phyloP scores from a whole-genome alignment of 2,888 invertebrate genomes.

The Anorthoa munda region DNA sequence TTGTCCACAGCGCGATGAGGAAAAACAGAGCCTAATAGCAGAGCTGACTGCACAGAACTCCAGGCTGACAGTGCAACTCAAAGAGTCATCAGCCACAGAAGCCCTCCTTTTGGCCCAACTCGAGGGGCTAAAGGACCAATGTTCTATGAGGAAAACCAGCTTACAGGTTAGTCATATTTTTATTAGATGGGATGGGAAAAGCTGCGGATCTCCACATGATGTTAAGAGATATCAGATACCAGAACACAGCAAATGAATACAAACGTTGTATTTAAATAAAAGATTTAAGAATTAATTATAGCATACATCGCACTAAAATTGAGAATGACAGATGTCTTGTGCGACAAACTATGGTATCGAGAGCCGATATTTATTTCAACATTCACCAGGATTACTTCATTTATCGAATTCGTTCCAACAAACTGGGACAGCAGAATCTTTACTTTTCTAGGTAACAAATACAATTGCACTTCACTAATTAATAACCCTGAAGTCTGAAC shows the following conservation, averaged over 20 bases:
- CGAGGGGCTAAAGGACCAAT: conserved; percentile 95
- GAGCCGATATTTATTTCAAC: conserved; percentile 6
- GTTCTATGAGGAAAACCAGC: conserved; percentile 94
- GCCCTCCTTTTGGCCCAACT: conserved; percentile 95
- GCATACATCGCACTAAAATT: background rate
- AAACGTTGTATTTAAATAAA: background rate
- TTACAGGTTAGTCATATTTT: conserved; percentile 84
- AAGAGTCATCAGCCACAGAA: conserved; percentile 95
- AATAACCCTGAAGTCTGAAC: conserved; percentile 37
- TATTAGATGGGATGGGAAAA: no score
- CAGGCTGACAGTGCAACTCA: conserved; percentile 95
- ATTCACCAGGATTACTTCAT: conserved; percentile 4
- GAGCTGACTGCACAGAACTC: conserved; percentile 97
- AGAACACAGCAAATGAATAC: background rate
- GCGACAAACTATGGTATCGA: background rate
- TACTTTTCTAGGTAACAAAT: conserved; percentile 17
- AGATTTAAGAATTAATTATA: no score
- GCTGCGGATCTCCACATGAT: no score
- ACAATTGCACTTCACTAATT: conserved; percentile 16
- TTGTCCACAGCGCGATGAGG: conserved; percentile 92
- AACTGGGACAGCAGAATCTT: conserved; percentile 1
- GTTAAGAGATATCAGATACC: no score
- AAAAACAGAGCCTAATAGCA: conserved; percentile 95
- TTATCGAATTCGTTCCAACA: conserved; percentile 36
- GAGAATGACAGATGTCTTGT: background rate